phyloP scores from a whole-genome alignment of 2,797 vertebrate species.

The Vultur gryphus region DNA sequence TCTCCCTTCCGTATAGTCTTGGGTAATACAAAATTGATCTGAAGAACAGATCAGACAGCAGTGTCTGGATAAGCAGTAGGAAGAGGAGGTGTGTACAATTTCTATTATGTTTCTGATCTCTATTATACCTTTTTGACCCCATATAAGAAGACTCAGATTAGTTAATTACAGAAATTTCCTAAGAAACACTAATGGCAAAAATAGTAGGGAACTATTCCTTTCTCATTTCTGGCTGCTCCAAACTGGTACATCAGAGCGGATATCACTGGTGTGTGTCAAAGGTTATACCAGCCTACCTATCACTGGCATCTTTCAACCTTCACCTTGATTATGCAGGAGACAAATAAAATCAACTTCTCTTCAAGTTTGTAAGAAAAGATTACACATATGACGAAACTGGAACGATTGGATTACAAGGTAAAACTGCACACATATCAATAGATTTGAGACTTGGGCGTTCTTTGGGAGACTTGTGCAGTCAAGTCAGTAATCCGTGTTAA shows the following conservation, averaged over 20 bases:
- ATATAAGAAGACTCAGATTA: background rate
- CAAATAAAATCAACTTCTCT: background rate
- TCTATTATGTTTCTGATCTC: background rate
- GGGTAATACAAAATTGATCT: slow-evolving; percentile 50
- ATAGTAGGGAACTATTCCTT: background rate
- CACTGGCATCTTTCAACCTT: background rate
- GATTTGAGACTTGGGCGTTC: background rate
- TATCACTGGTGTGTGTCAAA: background rate
- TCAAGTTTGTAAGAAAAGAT: background rate
- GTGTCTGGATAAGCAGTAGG: background rate
- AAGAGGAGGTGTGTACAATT: background rate
- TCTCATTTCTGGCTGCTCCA: background rate
- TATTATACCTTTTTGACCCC: background rate
- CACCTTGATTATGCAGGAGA: background rate
- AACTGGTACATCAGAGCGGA: background rate
- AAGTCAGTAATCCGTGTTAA: slow-evolving; percentile 64
- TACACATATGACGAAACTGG: background rate
- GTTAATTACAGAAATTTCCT: slow-evolving; percentile 13
- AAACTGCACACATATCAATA: background rate
- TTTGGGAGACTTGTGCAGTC: slow-evolving; percentile 23
- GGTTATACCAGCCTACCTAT: background rate
- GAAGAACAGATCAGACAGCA: slow-evolving; percentile 40
- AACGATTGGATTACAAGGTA: slow-evolving; percentile 20
- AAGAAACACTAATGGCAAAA: background rate
- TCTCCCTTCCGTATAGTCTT: slow-evolving; percentile 16